A percentile compares a stretch with the other conserved stretches of the same genome.
Evolutionary conservation across 2,888 invertebrate species (phyloP).

Genomic region (Nineta flava): DNA sequence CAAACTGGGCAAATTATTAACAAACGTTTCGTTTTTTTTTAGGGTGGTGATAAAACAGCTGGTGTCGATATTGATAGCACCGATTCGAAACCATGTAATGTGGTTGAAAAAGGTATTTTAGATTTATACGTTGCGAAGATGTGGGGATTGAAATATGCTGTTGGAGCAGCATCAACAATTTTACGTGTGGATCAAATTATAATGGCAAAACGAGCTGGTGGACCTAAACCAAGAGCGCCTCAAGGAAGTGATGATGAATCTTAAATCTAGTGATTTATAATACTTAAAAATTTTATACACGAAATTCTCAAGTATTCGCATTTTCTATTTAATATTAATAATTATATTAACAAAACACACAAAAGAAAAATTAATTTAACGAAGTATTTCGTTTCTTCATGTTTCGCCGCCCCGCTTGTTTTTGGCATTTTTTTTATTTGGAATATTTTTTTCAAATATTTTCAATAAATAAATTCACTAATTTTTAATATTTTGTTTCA

Average conservation of each 20-base stretch:
- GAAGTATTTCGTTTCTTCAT: no score
- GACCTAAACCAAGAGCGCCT: slow-evolving; percentile 61
- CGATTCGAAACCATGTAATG: slow-evolving; percentile 53
- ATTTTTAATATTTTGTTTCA: no score
- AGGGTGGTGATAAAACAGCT: slow-evolving; percentile 59
- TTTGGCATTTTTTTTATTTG: neutral
- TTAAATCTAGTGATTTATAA: neutral
- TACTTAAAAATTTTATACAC: neutral
- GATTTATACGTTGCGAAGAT: slow-evolving; percentile 75
- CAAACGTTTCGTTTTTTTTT: slow-evolving; percentile 10
- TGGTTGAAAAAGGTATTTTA: slow-evolving; percentile 56
- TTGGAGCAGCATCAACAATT: slow-evolving; percentile 81
- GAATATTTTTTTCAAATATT: neutral
- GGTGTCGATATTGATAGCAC: slow-evolving; percentile 84
- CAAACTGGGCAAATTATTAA: neutral
- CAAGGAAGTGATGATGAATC: slow-evolving; percentile 58
- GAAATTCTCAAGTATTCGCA: neutral
- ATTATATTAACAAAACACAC: neutral
- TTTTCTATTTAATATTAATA: no score
- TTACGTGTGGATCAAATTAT: slow-evolving; percentile 94
- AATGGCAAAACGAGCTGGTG: slow-evolving; percentile 94
- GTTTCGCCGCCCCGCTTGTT: no score
- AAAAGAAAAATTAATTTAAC: neutral
- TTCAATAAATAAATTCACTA: neutral
- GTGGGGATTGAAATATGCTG: slow-evolving; percentile 94